phyloP scores from a whole-genome alignment of 2,888 invertebrate genomes.

The Cosmopolites sordidus region DNA sequence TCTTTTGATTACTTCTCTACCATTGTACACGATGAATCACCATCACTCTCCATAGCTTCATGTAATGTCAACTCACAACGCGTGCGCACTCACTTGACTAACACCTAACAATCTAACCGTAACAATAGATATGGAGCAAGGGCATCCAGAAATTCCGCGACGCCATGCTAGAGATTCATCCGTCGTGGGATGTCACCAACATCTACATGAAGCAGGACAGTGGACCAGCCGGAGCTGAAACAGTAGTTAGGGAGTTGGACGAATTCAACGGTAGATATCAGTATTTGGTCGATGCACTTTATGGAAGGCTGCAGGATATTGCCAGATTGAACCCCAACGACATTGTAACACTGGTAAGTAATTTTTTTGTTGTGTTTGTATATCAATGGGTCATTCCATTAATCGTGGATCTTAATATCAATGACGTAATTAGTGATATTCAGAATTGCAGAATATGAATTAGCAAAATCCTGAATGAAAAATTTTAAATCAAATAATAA shows the following conservation, averaged over 20 bases:
- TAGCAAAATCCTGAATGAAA: too few relatives aligned
- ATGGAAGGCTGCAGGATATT: constrained; percentile 65
- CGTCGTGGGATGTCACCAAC: constrained; percentile 63
- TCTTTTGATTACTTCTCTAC: constrained; percentile 18
- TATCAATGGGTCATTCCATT: too few relatives aligned
- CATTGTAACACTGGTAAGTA: constrained; percentile 71
- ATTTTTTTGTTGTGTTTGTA: too few relatives aligned
- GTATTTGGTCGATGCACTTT: constrained; percentile 63
- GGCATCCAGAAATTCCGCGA: constrained; percentile 81
- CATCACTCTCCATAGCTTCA: constrained; percentile 19
- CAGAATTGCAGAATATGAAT: too few relatives aligned
- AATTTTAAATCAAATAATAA: too few relatives aligned
- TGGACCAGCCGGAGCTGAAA: constrained; percentile 60
- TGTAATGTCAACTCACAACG: constrained; percentile 29
- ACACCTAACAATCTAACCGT: constrained; percentile 51
- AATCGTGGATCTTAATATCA: too few relatives aligned
- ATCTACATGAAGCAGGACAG: constrained; percentile 38
- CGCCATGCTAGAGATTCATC: constrained; percentile 76
- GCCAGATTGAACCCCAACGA: constrained; percentile 67
- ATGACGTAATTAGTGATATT: too few relatives aligned
- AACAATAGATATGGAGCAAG: constrained; percentile 77
- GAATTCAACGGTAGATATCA: constrained; percentile 76
- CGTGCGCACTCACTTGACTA: constrained; percentile 48
- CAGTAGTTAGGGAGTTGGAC: constrained; percentile 73
- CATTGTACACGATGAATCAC: constrained; percentile 9